Conservation (phyloP, 2,113 vertebrate genomes). For the Hemiscyllium ocellatum region DNA sequence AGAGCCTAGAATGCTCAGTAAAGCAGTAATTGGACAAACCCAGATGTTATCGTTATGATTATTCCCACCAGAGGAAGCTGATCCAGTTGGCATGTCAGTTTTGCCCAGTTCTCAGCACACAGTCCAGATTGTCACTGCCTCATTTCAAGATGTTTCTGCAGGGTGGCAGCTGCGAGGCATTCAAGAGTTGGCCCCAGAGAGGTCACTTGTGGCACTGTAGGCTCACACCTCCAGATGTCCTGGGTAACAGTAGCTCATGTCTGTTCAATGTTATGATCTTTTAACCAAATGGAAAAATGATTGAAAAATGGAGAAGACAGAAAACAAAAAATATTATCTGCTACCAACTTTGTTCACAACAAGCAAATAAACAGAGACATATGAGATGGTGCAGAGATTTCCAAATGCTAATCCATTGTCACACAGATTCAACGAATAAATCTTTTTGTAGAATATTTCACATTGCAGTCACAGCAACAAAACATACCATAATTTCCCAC, state of each 20-base stretch:
- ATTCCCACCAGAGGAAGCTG: background rate
- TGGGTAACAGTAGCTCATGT: background rate
- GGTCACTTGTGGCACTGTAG: background rate
- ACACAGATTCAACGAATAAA: background rate
- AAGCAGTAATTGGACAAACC: background rate
- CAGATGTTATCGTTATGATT: background rate
- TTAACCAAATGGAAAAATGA: background rate
- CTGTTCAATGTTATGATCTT: background rate
- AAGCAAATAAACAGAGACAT: background rate
- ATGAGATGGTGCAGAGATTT: background rate
- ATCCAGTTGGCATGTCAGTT: background rate
- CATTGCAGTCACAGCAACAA: background rate
- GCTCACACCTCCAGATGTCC: conserved; percentile 13
- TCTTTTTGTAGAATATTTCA: background rate
- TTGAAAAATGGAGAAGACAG: background rate
- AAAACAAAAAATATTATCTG: background rate
- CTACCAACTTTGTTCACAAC: background rate
- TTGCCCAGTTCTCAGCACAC: background rate
- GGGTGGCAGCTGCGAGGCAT: background rate
- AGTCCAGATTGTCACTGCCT: background rate
- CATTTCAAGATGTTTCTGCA: background rate
- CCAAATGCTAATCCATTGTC: background rate
- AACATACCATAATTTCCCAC: background rate
- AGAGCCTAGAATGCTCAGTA: background rate
- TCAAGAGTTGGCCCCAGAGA: background rate